These are phyloP conservation scores for Nymphalis c-album DNA, from an alignment of 2,888 invertebrate species.

Conservation along the genomic window DNA sequence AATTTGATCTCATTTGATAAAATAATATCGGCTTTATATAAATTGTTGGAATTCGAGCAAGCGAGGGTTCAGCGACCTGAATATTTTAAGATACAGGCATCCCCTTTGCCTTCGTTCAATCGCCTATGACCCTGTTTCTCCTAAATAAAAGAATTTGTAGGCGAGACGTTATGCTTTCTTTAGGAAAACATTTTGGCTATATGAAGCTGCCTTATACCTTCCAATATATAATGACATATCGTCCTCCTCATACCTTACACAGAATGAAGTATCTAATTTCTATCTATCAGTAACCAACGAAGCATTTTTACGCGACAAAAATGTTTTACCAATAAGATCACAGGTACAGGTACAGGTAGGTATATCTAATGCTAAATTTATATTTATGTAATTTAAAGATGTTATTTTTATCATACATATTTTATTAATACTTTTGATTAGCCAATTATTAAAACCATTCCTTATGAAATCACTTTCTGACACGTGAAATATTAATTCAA, in stretches of 20 bases:
- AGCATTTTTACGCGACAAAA: no score
- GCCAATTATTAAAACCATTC: no score
- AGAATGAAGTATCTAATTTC: neutral
- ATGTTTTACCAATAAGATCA: no score
- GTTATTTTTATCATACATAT: no score
- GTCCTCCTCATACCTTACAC: neutral
- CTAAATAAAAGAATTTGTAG: constrained; percentile 55
- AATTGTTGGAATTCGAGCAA: constrained; percentile 48
- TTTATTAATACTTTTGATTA: no score
- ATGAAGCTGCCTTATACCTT: neutral
- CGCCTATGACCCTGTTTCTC: constrained; percentile 59
- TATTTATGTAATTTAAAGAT: no score
- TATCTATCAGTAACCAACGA: no score
- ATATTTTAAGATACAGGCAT: constrained; percentile 52
- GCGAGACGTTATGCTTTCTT: constrained; percentile 37
- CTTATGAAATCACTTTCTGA: no score
- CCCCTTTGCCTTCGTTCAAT: constrained; percentile 53
- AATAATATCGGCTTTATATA: constrained; percentile 42
- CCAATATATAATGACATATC: neutral
- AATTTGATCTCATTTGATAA: constrained; percentile 38
- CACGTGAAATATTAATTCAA: no score
- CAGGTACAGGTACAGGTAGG: no score
- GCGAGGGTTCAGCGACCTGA: constrained; percentile 52
- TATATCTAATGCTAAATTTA: no score
- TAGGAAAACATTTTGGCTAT: neutral